Percentiles rank a stretch among this genome's conserved stretches.
Conservation (phyloP, 2,797 vertebrate genomes). For the Erethizon dorsatum region DNA sequence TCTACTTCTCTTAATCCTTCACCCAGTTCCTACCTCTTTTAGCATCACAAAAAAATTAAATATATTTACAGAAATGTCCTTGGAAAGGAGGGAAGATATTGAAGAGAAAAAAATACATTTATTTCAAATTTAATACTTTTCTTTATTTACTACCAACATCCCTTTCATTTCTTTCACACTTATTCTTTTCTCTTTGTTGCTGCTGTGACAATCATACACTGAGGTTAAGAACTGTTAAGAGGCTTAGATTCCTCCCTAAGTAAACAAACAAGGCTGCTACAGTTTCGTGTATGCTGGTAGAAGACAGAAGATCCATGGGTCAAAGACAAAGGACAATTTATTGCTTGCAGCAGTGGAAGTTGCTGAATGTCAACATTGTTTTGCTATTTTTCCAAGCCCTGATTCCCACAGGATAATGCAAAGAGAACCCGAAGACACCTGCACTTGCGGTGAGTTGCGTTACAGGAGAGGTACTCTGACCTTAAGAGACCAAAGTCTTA, state of each 20-base stretch:
- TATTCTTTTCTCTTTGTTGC: not conserved
- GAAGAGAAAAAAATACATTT: conserved; percentile 50
- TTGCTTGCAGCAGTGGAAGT: not conserved
- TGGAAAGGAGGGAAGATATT: not conserved
- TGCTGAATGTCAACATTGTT: not conserved
- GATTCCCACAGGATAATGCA: not conserved
- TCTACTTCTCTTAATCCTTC: not conserved
- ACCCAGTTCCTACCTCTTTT: not conserved
- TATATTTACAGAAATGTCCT: conserved; percentile 25
- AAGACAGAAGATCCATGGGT: not conserved
- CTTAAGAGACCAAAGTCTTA: not conserved
- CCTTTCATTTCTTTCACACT: not conserved
- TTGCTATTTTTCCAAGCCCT: not conserved
- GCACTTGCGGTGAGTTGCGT: not conserved
- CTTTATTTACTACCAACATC: not conserved
- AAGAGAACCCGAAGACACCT: not conserved
- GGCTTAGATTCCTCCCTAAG: not conserved
- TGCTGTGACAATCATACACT: not conserved
- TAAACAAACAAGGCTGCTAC: not conserved
- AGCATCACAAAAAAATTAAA: not conserved
- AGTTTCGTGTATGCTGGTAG: not conserved
- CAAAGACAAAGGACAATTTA: conserved; percentile 4
- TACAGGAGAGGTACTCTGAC: not conserved
- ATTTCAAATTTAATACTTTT: conserved; percentile 23
- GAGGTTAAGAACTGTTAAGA: not conserved